Evolutionary conservation across 2,113 vertebrate genomes (phyloP), one percentile per base, ranked within the genome.

Genomic region (Campylomormyrus numenius): DNA sequence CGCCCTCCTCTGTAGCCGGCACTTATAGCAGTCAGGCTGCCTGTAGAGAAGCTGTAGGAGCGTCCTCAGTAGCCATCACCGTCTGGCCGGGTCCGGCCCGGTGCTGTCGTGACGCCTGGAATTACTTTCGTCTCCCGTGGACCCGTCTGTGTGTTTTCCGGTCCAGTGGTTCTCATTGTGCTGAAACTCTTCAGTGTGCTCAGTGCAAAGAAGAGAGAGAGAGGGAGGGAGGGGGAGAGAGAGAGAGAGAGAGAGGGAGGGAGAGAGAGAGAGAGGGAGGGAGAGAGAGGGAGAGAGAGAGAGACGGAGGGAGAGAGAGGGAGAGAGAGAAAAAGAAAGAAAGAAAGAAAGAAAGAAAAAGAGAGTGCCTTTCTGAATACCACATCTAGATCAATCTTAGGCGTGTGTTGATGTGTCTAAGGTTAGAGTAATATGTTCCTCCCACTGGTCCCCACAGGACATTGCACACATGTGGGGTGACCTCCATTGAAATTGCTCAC

Each of bases 351-450:
- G 92, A 52, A 17, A 52, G 92, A 93, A 92, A 94, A 92, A 94
- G 92, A 93, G 93, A 94, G 95, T 96, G 95, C 95, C 95, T 96
- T 96, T 95, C 92, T 95, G 91, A 94, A 94, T 91, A 93, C 92
- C 94, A 85, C 52, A 90, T 91, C 88, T 86, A 92, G 89, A 91
- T 90, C 90, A 92, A 92, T 90, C 92, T 88, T 93, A 80, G 58
- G 89, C 90, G 90, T 90, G 90, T 52, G 90, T 92, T 91, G 92
- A 89, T 93, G 89, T 92, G 91, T 88, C 91, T 87, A 90, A 89
- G 91, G 91, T 92, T 58, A 10, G 21, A 56, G 9, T 45, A 89
- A 88, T 70, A 56, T 35, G n/a, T 53, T 83, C 62, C 88, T 87
- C 45, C 42, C 15, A 66, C 48, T 85, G 86, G 24, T 85, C 77